Percentiles rank a stretch among this genome's conserved stretches.
These are phyloP conservation scores for Agapornis canus DNA, from an alignment of 2,797 vertebrate species.

Conservation along the genomic window DNA sequence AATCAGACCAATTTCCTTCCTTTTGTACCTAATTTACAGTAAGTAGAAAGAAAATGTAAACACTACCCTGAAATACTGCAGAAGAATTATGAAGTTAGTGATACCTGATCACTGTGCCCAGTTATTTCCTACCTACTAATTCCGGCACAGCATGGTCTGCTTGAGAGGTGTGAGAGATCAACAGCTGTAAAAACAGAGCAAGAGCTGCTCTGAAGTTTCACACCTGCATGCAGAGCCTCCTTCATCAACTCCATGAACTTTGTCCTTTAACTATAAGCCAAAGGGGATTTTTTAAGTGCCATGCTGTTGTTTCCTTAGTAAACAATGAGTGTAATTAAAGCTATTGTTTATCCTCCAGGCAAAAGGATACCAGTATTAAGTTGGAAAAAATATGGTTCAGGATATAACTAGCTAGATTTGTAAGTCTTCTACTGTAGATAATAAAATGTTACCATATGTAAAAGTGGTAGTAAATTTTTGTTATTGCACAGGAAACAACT, in stretches of 20 bases:
- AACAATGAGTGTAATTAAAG: constrained; percentile 65
- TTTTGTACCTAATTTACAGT: not conserved
- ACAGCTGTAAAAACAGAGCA: constrained; percentile 65
- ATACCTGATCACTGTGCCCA: constrained; percentile 7
- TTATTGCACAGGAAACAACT: constrained; percentile 52
- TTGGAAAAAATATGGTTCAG: not conserved
- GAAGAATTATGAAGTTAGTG: not conserved
- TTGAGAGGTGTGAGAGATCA: constrained; percentile 45
- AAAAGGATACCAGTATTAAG: not conserved
- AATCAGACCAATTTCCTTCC: not conserved
- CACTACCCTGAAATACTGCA: not conserved
- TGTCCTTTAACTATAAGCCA: not conserved
- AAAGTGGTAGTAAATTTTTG: constrained; percentile 36
- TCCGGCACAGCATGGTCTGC: not conserved
- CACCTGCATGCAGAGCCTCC: constrained; percentile 16
- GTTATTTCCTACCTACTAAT: constrained; percentile 26
- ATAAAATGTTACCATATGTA: constrained; percentile 42
- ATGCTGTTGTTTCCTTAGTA: constrained; percentile 57
- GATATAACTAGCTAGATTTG: constrained; percentile 45
- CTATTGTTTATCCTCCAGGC: constrained; percentile 7
- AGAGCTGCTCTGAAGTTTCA: constrained; percentile 6
- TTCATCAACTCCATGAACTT: constrained; percentile 27
- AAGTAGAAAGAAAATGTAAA: not conserved
- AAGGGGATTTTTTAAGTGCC: constrained; percentile 10
- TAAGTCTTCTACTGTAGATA: not conserved